Percentiles rank a stretch among this genome's conserved stretches.
Evolutionary conservation across 2,113 vertebrate species (phyloP).

Genomic region (Archocentrus centrarchus): DNA sequence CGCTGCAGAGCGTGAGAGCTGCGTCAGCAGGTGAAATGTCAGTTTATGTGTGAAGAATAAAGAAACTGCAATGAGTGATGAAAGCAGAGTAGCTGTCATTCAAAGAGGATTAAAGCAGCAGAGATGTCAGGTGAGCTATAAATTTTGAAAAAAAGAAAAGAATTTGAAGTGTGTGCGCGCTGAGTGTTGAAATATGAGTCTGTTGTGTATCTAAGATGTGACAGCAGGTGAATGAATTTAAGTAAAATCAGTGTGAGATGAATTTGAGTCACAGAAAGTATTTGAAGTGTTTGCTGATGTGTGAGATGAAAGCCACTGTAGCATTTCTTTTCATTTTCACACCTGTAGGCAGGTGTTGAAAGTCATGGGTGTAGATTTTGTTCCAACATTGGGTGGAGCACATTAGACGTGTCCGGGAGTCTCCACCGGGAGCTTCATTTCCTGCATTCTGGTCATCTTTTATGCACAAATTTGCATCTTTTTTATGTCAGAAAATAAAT

Average conservation of each 20-base stretch:
- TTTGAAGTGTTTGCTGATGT: no score
- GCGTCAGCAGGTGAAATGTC: neutral
- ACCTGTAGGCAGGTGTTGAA: no score
- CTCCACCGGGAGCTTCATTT: no score
- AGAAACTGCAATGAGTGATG: neutral
- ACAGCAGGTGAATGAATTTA: neutral
- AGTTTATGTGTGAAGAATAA: neutral
- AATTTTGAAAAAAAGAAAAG: neutral
- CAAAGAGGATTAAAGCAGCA: neutral
- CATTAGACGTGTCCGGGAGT: no score
- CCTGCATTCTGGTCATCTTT: no score
- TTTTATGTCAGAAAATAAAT: no score
- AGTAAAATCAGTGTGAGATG: neutral
- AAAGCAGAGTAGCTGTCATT: neutral
- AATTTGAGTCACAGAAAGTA: no score
- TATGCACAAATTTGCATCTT: no score
- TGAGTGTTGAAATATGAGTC: neutral
- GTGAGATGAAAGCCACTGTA: no score
- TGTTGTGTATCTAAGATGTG: neutral
- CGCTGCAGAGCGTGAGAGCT: neutral
- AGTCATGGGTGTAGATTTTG: no score
- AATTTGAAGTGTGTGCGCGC: neutral
- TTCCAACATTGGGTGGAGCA: no score
- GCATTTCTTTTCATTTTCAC: no score
- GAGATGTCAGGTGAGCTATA: neutral